Conservation (phyloP, 2,888 invertebrate species). For the Luffia ferchaultella region DNA sequence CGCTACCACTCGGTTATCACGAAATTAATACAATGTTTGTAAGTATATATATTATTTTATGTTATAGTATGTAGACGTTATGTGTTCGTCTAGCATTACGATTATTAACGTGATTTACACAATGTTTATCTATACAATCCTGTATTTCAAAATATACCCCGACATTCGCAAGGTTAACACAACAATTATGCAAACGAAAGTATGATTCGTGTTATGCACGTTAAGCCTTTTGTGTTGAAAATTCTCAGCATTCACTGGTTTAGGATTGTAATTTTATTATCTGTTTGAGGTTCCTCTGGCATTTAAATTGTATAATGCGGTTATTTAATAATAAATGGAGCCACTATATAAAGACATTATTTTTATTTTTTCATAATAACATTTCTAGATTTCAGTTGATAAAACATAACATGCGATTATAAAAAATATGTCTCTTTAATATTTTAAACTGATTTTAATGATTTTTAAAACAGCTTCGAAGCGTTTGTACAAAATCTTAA, state of each 20-base stretch:
- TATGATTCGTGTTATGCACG: background rate
- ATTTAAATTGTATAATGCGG: too few relatives aligned
- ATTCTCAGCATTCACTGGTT: background rate
- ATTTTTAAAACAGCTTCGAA: too few relatives aligned
- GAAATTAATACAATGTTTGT: background rate
- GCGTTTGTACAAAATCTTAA: too few relatives aligned
- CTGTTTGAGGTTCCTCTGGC: too few relatives aligned
- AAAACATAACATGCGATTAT: background rate
- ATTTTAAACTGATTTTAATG: background rate
- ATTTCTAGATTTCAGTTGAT: background rate
- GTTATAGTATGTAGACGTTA: background rate
- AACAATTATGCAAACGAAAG: background rate
- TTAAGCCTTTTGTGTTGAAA: background rate
- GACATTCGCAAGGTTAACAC: background rate
- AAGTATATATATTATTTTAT: background rate
- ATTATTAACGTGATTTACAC: background rate
- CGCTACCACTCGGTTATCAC: background rate
- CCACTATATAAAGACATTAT: background rate
- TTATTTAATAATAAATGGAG: too few relatives aligned
- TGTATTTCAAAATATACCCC: background rate
- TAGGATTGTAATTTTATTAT: background rate
- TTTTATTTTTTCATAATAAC: background rate
- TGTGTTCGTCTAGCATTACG: background rate
- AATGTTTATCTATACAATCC: background rate
- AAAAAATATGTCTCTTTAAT: background rate